Evolutionary conservation across 1,140 invertebrate species (phyloP).

Genomic region (Drosophila ironensis): DNA sequence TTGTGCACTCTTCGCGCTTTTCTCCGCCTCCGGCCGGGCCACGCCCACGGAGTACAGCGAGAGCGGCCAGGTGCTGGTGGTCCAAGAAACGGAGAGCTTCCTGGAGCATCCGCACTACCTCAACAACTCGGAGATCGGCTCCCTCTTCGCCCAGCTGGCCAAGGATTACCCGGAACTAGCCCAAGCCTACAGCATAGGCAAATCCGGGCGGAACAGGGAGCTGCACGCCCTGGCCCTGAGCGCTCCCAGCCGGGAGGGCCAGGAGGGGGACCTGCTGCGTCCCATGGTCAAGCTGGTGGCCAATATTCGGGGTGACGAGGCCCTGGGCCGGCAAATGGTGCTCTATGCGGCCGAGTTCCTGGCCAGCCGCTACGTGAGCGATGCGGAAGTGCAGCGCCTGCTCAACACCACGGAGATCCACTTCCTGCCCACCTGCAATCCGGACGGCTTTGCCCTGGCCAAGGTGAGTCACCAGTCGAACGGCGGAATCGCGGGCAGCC

Average conservation of each 20-base stretch:
- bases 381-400: conserved; percentile 87
- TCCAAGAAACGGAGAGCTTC: conserved; percentile 49
- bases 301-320: conserved; percentile 99
- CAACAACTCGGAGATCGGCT: conserved; percentile 56
- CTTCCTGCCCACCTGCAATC: conserved; percentile 95
- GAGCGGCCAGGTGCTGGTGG: conserved; percentile 34
- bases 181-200: conserved; percentile 89
- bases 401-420: conserved; percentile 93
- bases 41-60: conserved; percentile 2
- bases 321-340: conserved; percentile 93
- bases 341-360: conserved; percentile 93
- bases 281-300: conserved; percentile 98
- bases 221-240: conserved; percentile 86
- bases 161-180: conserved; percentile 84
- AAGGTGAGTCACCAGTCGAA: conserved; percentile 83
- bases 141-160: conserved; percentile 52
- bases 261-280: conserved; percentile 55
- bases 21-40: conserved; percentile 4
- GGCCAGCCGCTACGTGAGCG: conserved; percentile 87
- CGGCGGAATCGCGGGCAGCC: no score
- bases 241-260: conserved; percentile 27
- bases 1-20: no score
- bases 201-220: conserved; percentile 88
- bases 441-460: conserved; percentile 94
- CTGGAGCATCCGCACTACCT: conserved; percentile 58